phyloP scores from a whole-genome alignment of 2,888 invertebrate genomes.

The Eristalinus sepulchralis region DNA sequence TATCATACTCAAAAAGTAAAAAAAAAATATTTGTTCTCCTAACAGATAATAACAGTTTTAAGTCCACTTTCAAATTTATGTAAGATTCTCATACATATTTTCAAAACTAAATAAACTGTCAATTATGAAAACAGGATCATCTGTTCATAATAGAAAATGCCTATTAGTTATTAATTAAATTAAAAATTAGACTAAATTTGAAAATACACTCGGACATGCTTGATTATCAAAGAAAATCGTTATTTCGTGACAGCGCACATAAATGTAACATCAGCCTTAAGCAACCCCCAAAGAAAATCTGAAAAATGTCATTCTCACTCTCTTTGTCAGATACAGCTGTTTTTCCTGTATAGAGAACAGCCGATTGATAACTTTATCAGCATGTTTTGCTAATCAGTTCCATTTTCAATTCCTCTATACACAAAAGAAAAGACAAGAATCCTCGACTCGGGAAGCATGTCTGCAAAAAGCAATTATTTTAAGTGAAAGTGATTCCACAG shows the following conservation, averaged over 20 bases:
- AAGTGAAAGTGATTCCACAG: neutral
- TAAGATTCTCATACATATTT: no score
- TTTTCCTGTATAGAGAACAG: neutral
- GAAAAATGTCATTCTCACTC: neutral
- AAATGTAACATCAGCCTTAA: neutral
- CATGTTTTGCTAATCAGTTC: neutral
- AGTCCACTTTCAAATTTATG: no score
- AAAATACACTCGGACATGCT: no score
- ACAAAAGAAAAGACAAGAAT: neutral
- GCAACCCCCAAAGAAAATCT: neutral
- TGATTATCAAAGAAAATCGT: no score
- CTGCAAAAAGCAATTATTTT: neutral
- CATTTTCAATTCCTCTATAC: neutral
- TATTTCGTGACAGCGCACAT: neutral
- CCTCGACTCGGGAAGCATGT: neutral
- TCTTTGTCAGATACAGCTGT: neutral
- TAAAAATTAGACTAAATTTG: no score
- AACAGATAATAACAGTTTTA: no score
- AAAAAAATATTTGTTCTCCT: no score
- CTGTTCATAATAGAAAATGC: no score
- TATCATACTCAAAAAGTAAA: no score
- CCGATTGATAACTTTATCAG: conserved; percentile 24
- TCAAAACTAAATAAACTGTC: no score
- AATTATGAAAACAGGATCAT: no score
- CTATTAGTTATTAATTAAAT: no score